Base-by-base conservation (phyloP, 2,888 invertebrate genomes). In the Parnassius mnemosyne region DNA sequence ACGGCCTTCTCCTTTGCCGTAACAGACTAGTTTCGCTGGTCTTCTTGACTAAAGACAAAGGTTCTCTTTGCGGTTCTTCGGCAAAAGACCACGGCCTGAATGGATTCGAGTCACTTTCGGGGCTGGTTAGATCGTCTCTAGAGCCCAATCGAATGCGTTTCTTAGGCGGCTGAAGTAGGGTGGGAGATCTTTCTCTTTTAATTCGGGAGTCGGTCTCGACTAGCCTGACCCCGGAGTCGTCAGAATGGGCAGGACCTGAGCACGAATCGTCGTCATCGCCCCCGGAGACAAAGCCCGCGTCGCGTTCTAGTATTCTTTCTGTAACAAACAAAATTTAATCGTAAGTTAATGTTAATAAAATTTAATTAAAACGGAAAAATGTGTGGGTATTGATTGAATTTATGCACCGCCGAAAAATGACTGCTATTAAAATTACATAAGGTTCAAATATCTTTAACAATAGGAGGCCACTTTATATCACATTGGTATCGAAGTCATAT, bases 201-300 rank as follows among this genome's bases (percentile, higher is more conserved):
- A 93, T 87, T 0, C 96, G 94, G 66, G 78, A 70, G 63, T 85
- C 85, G 9, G 77, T 71, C 66, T 87, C 88, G 34, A 83, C 87
- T 25, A 91, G 83, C 60, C 91, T 76, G 51, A 92, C 92, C 1
- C 92, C 92, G 7, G 92, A 92, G 77, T 92, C 92, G 67, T 92
- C 92, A 1, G 92, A 92, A 71, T 92, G 92, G 3, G 92, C 90
- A 7, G 92, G 92, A 0, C 91, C 92, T 9, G 92, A 92, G 67
- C 78, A 93, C 63, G 81, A 94, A 82, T 93, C 93, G 65, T 94
- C 93, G 73, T 95, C 95, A 69, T 95, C 95, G 0, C 93, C 95
- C 3, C 94, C 95, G 1, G 95, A 95, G 68, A 95, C 95, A 81
- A 95, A 95, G 56, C 95, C 95, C 5, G 95, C 95, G 77, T 95